Conservation (phyloP, 2,888 invertebrate species). For the Chrysina gloriosa region DNA sequence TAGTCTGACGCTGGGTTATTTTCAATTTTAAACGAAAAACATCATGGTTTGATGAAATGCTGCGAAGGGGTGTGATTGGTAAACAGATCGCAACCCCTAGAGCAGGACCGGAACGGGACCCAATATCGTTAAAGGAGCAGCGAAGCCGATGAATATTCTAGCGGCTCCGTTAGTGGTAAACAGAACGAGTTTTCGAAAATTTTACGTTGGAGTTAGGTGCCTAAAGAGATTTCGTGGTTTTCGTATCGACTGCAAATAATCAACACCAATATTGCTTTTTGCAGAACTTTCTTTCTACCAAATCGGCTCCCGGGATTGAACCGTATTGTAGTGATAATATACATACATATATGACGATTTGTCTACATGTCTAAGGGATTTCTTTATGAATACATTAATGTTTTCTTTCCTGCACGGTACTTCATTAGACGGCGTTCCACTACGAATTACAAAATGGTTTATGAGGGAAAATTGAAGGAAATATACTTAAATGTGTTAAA, state of each 20-base stretch:
- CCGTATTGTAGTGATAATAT: no score
- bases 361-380: no score
- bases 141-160: slow-evolving; percentile 46
- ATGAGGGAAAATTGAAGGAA: no score
- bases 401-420: no score
- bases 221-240: not conserved
- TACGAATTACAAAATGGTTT: no score
- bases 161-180: not conserved
- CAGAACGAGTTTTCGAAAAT: slow-evolving; percentile 5
- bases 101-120: slow-evolving; percentile 13
- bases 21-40: slow-evolving; percentile 32
- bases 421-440: no score
- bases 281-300: no score
- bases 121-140: slow-evolving; percentile 24
- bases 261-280: no score
- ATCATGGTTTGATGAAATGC: slow-evolving; percentile 14
- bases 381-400: no score
- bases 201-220: not conserved
- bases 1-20: slow-evolving; percentile 16
- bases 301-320: no score
- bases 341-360: no score
- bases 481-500: no score
- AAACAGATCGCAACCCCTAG: slow-evolving; percentile 43
- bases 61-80: slow-evolving; percentile 43
- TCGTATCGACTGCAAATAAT: not conserved